Evolutionary conservation across 2,113 vertebrate species (phyloP), one percentile per base, ranked within the genome.

Genomic region (Psilopogon haemacephalus): DNA sequence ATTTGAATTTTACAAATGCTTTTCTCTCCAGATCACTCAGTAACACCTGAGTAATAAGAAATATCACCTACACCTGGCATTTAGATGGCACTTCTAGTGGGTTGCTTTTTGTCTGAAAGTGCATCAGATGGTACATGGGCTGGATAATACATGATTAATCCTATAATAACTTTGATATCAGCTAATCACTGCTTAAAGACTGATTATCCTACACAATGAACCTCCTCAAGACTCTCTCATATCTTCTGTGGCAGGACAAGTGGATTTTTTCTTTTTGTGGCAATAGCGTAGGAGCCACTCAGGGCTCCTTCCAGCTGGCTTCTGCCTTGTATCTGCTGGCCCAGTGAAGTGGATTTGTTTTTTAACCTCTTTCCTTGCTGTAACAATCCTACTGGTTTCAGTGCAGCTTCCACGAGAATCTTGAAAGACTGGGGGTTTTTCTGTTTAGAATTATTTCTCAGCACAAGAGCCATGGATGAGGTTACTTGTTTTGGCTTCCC

Each of bases 251-350:
- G 46, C 52, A 80, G 70, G 64, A 83, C 68, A 30, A 79, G 60
- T 54, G 24, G 8, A 15, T 28, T 26, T 52, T 73, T 77, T 77
- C 46, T 58, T 92, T 76, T 35, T 38, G 42, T 46, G 58, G 60
- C 71, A 27, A 19, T 80, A 92, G 84, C 81, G 74, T 87, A 73
- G 68, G 35, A 95, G 56, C 81, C 83, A 84, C 93, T 84, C 84
- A 74, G 64, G 91, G 91, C 72, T 80, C 42, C 52, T 71, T 91
- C 52, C 74, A 77, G 73, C 56, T 48, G 30, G 3, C 73, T 93
- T 91, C 78, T 94, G 68, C 77, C 23, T 90, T 4, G 2, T 79
- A 30, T 56, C 33, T 64, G 2, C 42, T 88, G 64, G 56, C 63
- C 60, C 78, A 79, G 59, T 59, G 58, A 70, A 60, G 37, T 1